Evolutionary conservation across 92 coral and sea anemone species (phyloP), one percentile per base, ranked within the genome.

Genomic region (Phenganax marumi): DNA sequence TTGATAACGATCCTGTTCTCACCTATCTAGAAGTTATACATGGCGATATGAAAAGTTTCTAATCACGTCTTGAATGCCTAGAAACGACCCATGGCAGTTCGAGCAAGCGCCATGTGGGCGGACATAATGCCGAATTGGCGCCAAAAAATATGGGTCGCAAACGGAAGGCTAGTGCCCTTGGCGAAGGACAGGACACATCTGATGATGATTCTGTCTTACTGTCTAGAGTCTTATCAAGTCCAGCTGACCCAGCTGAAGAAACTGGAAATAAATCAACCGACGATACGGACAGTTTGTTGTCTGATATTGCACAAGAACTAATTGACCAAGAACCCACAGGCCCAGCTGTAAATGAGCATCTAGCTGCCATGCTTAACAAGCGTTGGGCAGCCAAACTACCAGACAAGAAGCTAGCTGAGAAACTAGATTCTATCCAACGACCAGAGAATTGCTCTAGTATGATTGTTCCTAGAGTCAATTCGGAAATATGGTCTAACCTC

Each of bases 331-430:
- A 63, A 63, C 22, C 70, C 22, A 63, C 70, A 10, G 8, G 12
- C 22, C 70, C 70, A 8, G 70, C 3, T 16, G 72, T 65, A 12
- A 65, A 65, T 26, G 46, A 14, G 63, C n/a, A 56, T 21, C 22
- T 56, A 56, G 63, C 63, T 14, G 63, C 63, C 63, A 56, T 56
- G 63, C 22, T 56, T 14, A 56, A 56, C 63, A 56, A 56, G 22
- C 63, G 63, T 21, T 56, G 63, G 63, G 46, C 72, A 12, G 46
- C 19, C 12, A 65, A 65, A 26, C 13, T 65, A 22, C 21, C 72
- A 10, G 72, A 65, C 26, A 65, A 65, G 46, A 65, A 65, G 26
- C 72, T 65, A 26, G 21, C 72, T 23, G 72, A 23, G 72, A 65
- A 65, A 65, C 72, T 65, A 14, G 63, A 56, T 14, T 14, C n/a